These are phyloP conservation scores for Drosophila simulans DNA, from an alignment of 1,140 invertebrate species.

Conservation along the genomic window DNA sequence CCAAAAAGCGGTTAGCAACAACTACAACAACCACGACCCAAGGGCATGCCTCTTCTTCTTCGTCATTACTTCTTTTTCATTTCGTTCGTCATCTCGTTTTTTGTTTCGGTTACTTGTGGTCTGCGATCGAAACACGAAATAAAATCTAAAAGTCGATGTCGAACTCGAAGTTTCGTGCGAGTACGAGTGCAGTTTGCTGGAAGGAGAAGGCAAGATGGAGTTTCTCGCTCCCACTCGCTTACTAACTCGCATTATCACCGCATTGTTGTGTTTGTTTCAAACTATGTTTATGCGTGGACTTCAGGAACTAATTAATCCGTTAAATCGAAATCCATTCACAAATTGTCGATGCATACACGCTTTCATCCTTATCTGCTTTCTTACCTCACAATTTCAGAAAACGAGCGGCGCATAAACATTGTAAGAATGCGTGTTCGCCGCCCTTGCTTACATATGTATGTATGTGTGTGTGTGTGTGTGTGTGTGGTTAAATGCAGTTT, in stretches of 20 bases:
- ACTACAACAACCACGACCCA: constrained; percentile 22
- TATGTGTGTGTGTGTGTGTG: too few relatives aligned
- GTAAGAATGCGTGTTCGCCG: too few relatives aligned
- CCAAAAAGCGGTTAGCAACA: constrained; percentile 23
- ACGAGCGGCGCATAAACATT: background rate
- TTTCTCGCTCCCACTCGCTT: constrained; percentile 47
- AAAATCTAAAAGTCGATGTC: constrained; percentile 33
- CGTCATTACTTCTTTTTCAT: constrained; percentile 22
- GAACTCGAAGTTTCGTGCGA: constrained; percentile 32
- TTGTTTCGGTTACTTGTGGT: constrained; percentile 19
- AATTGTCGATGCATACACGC: background rate
- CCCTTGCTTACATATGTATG: constrained; percentile 10
- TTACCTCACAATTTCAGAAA: background rate
- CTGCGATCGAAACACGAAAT: constrained; percentile 36
- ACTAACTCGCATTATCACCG: constrained; percentile 55
- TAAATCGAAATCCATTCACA: background rate
- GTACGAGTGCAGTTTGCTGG: constrained; percentile 8
- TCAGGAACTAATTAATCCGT: background rate
- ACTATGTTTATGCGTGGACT: constrained; percentile 3
- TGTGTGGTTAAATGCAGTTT: constrained; percentile 37
- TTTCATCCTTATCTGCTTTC: too few relatives aligned
- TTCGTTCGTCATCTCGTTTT: constrained; percentile 24
- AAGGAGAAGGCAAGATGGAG: constrained; percentile 2
- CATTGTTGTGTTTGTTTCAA: constrained; percentile 30
- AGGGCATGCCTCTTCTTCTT: constrained; percentile 36